Conservation (phyloP, 2,113 vertebrate genomes). For the Cettia cetti region DNA sequence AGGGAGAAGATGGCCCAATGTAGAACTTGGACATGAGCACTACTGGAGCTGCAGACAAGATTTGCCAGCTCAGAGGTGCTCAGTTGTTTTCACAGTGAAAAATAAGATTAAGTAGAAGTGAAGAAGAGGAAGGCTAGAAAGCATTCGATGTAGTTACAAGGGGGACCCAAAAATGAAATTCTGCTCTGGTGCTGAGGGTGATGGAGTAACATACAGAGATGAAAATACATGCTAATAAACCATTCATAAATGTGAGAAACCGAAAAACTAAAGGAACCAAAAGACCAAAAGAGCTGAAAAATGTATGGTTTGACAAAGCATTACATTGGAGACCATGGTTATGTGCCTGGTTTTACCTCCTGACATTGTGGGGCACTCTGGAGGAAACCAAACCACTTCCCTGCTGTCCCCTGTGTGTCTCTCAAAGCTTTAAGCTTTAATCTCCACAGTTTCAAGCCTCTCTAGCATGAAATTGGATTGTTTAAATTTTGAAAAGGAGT, state of each 20-base stretch:
- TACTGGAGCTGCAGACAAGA: too few species aligned
- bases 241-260: neutral
- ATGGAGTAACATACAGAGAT: neutral
- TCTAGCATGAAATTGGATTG: neutral
- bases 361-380: neutral
- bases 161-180: neutral
- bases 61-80: neutral
- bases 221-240: neutral
- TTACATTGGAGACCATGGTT: neutral
- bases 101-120: neutral
- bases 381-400: neutral
- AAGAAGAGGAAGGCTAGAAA: neutral
- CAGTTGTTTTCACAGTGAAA: neutral
- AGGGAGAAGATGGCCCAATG: rapidly evolving
- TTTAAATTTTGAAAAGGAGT: neutral
- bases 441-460: neutral
- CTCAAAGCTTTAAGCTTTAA: neutral
- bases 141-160: neutral
- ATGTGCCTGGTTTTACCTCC: neutral
- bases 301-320: neutral
- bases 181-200: neutral
- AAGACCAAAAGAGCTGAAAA: neutral
- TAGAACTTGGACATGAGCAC: neutral
- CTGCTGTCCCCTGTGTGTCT: neutral
- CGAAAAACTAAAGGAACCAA: neutral